Base-by-base conservation (phyloP, 2,797 vertebrate genomes). In the Hypotaenidia okinawae region DNA sequence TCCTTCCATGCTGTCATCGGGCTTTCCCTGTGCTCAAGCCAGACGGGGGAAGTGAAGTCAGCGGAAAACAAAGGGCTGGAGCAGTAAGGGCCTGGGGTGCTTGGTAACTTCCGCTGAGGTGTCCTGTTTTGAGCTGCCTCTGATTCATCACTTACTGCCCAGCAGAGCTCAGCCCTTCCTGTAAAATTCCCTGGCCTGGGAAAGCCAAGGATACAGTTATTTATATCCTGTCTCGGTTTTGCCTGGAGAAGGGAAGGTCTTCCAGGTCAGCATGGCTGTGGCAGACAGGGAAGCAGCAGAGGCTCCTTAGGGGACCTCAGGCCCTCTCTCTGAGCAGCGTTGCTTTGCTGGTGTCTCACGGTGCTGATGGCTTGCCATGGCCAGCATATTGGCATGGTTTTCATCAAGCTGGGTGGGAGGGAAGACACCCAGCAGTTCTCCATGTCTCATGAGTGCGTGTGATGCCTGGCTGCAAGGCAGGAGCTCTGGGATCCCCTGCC, bases 31-130 rank as follows among this genome's bases (percentile, higher is more conserved):
- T 0, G 13, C 78, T 37, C 16, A 19, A 67, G 84, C 93, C 92
- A 96, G 96, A 90, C 37, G 0, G 84, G 18, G 96, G 91, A 94
- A 85, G 77, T 96, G 96, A 89, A 92, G 90, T 95, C 96, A 95
- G 86, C 90, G 80, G 88, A 93, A 81, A 95, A 93, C 86, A 96
- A 96, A 96, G 84, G 80, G 61, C 88, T 83, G 91, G 61, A 92
- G 89, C 63, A 82, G 16, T 35, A 37, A 57, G 30, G 49, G 78
- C 87, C 61, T 39, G 57, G 35, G 25, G 18, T 89, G 84, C 22
- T 88, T 63, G 84, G 57, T 84, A 19, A 90, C n/a, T 93, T 94
- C 73, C 93, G 93, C 76, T 94, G 90, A 91, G 35, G 33, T 80
- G 83, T 74, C 64, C 51, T 91, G 74, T 84, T 96, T 69, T 76